phyloP scores from a whole-genome alignment of 1,140 invertebrate genomes.

The Zaprionus nigranus region DNA sequence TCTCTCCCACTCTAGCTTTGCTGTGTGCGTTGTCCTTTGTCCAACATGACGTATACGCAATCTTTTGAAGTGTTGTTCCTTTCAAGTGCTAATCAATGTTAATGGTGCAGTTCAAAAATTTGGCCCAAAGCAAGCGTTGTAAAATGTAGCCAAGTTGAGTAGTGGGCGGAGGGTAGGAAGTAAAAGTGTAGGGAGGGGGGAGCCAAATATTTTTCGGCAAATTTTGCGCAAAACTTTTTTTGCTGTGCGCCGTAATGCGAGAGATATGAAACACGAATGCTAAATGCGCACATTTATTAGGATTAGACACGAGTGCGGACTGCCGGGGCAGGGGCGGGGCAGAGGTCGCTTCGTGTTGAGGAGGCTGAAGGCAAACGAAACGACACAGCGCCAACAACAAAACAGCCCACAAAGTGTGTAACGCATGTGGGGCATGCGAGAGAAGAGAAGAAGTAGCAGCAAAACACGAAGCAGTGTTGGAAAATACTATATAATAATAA shows the following conservation, averaged over 20 bases:
- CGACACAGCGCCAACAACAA: not conserved
- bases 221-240: conserved; percentile 22
- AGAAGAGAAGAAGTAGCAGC: not conserved
- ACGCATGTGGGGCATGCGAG: not conserved
- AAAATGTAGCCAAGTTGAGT: not conserved
- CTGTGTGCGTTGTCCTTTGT: not conserved
- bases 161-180: too few relatives aligned
- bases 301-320: conserved; percentile 14
- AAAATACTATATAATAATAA: conserved; percentile 29
- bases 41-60: conserved; percentile 72
- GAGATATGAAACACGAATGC: conserved; percentile 56
- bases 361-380: conserved; percentile 7
- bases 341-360: not conserved
- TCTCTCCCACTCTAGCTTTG: not conserved
- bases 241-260: conserved; percentile 11
- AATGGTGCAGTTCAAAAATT: conserved; percentile 47
- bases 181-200: not conserved
- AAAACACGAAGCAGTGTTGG: not conserved
- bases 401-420: conserved; percentile 25
- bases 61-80: conserved; percentile 51
- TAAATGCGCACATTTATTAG: conserved; percentile 50
- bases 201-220: conserved; percentile 10
- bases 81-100: conserved; percentile 75
- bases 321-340: not conserved
- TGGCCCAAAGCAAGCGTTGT: conserved; percentile 1